A percentile compares a stretch with the other conserved stretches of the same genome.
phyloP scores from a whole-genome alignment of 2,113 vertebrate species.

The Varanus salvator region DNA sequence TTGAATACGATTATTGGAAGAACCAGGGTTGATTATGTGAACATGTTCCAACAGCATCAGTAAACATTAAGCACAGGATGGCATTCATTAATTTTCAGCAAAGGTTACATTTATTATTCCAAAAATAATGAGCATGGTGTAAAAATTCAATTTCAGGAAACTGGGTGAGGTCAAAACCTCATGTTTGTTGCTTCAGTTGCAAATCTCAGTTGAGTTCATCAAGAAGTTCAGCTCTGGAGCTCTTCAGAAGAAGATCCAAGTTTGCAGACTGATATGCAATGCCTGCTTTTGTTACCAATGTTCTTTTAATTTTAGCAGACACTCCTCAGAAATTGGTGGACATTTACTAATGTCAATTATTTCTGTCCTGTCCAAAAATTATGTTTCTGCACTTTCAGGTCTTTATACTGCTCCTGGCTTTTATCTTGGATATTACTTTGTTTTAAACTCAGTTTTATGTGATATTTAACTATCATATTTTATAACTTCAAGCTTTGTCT shows the following conservation, averaged over 20 bases:
- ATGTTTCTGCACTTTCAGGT: no score
- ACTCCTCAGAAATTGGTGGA: background rate
- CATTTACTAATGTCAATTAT: background rate
- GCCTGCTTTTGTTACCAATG: background rate
- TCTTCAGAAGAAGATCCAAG: background rate
- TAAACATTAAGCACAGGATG: background rate
- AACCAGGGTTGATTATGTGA: slow-evolving; percentile 20
- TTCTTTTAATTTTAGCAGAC: background rate
- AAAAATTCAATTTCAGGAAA: background rate
- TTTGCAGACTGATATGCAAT: background rate
- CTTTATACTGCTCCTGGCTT: no score
- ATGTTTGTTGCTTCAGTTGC: background rate
- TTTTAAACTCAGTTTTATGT: no score
- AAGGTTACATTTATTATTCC: background rate
- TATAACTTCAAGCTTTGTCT: no score
- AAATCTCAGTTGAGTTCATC: background rate
- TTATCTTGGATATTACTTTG: no score
- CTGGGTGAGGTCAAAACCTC: background rate
- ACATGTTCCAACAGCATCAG: background rate
- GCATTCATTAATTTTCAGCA: background rate
- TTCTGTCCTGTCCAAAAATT: background rate
- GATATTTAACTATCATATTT: no score
- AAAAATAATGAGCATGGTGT: slow-evolving; percentile 13
- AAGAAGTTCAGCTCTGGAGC: background rate
- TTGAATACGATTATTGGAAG: background rate